A percentile compares a stretch with the other conserved stretches of the same genome.
These are phyloP conservation scores for Andrena cerasifolii DNA, from an alignment of 1,140 invertebrate genomes.

Conservation along the genomic window DNA sequence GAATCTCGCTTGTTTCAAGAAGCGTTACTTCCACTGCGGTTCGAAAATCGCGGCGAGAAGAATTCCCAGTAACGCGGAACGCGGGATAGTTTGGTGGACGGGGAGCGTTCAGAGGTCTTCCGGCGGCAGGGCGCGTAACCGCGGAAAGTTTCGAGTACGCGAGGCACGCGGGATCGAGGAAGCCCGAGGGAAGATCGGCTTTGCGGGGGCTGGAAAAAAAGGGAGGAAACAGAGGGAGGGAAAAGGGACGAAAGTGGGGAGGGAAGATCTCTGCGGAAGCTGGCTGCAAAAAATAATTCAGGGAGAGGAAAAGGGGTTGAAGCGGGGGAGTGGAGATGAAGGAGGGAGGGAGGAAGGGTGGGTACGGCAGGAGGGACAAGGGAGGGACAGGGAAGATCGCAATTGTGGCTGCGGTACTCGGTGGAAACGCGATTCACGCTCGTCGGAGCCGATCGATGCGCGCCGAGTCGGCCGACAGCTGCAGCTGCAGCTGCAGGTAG, in stretches of 20 bases:
- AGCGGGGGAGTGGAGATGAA: too few relatives aligned
- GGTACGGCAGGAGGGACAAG: background rate
- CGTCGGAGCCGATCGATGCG: constrained; percentile 47
- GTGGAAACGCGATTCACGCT: constrained; percentile 42
- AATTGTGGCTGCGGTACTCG: constrained; percentile 39
- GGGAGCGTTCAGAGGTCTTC: background rate
- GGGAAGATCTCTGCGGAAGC: background rate
- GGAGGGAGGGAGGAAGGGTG: background rate
- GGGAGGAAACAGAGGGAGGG: background rate
- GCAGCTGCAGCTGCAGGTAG: constrained; percentile 38
- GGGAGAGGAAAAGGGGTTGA: background rate
- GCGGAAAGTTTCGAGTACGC: constrained; percentile 17
- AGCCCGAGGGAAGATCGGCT: background rate
- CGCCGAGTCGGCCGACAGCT: constrained; percentile 45
- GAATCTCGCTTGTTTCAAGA: too few relatives aligned
- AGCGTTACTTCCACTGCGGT: too few relatives aligned
- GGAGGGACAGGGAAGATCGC: constrained; percentile 17
- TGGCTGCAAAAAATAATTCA: constrained; percentile 38
- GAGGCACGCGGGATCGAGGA: background rate
- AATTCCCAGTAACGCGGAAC: too few relatives aligned
- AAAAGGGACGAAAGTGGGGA: background rate
- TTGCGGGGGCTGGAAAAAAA: background rate
- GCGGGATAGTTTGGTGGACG: too few relatives aligned
- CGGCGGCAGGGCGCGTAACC: background rate
- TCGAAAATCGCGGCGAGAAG: too few relatives aligned